phyloP scores from a whole-genome alignment of 2,888 invertebrate genomes.

The Nomada goodeniana region DNA sequence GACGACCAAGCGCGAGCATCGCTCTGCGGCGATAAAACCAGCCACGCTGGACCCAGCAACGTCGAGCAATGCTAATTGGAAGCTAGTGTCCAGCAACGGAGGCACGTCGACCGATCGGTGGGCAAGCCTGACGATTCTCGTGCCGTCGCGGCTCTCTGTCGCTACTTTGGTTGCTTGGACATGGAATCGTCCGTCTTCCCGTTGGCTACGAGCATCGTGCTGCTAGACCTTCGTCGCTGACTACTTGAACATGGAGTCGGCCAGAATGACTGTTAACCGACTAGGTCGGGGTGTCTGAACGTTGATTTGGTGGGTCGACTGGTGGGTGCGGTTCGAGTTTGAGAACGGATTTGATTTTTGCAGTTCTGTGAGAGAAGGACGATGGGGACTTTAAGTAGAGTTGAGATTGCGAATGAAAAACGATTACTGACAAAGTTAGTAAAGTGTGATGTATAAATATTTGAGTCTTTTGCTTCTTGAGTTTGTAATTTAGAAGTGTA shows the following conservation, averaged over 20 bases:
- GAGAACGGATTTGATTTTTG: neutral
- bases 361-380: neutral
- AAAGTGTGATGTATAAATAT: too few species aligned
- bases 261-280: neutral
- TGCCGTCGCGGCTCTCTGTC: neutral
- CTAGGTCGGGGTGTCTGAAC: neutral
- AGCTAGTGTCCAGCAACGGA: conserved; percentile 23
- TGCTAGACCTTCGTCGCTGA: neutral
- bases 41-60: conserved; percentile 32
- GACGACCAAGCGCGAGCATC: conserved; percentile 25
- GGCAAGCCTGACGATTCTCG: conserved; percentile 8
- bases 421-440: too few species aligned
- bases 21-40: conserved; percentile 24
- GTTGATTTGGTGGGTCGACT: neutral
- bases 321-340: neutral
- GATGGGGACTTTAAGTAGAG: neutral
- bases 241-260: conserved; percentile 1
- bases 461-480: too few species aligned
- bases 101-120: conserved; percentile 3
- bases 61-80: conserved; percentile 36
- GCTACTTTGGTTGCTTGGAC: neutral
- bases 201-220: neutral
- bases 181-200: neutral
- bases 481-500: too few species aligned
- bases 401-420: too few species aligned